Evolutionary conservation across 2,888 invertebrate genomes (phyloP).

Genomic region (Mimachlamys varia): DNA sequence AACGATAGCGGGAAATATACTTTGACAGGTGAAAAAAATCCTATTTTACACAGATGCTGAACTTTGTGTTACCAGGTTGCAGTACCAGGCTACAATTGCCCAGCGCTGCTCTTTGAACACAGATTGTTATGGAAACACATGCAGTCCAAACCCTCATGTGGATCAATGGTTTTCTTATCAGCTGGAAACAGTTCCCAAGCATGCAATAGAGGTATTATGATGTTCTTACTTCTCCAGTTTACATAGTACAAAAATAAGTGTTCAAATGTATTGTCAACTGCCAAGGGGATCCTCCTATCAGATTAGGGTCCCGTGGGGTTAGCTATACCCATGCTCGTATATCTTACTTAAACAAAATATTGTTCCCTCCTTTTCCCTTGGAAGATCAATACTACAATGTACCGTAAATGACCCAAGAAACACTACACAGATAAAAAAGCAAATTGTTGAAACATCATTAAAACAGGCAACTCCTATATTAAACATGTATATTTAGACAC

Average conservation of each 20-base stretch:
- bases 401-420: background rate
- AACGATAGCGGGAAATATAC: background rate
- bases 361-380: background rate
- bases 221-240: background rate
- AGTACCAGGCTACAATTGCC: background rate
- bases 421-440: background rate
- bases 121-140: background rate
- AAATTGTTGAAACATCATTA: background rate
- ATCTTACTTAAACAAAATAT: background rate
- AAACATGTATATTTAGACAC: too few relatives aligned
- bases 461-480: background rate
- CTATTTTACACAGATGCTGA: background rate
- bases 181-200: conserved; percentile 28
- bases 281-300: background rate
- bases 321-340: background rate
- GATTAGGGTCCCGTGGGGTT: background rate
- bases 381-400: background rate
- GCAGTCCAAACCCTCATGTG: background rate
- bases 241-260: conserved; percentile 14
- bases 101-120: background rate
- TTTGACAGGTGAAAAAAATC: background rate
- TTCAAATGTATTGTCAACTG: conserved; percentile 23
- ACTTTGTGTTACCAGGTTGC: background rate
- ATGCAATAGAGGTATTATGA: background rate
- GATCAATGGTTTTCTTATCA: conserved; percentile 16